Percentiles rank a stretch among this genome's conserved stretches.
phyloP scores from a whole-genome alignment of 2,113 vertebrate species.

The Addax nasomaculatus region DNA sequence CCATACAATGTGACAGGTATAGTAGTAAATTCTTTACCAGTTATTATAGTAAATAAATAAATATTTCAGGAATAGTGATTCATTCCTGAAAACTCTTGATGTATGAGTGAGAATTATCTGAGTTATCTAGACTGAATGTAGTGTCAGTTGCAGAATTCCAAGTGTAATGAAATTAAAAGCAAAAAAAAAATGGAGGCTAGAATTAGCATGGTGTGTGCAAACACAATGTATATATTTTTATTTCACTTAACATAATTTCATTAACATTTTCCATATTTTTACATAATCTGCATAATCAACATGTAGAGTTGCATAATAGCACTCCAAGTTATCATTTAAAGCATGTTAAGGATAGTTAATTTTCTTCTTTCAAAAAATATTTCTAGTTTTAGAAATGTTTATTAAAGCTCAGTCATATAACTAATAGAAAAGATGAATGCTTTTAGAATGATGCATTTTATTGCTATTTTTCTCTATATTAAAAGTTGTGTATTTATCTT shows the following conservation, averaged over 20 bases:
- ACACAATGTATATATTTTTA: constrained; percentile 36
- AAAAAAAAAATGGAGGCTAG: neutral
- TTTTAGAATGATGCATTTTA: neutral
- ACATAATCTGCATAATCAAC: constrained; percentile 7
- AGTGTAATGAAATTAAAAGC: constrained; percentile 21
- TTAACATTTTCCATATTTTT: constrained; percentile 34
- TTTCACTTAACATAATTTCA: constrained; percentile 19
- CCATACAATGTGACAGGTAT: neutral
- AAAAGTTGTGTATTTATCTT: neutral
- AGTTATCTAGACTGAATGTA: neutral
- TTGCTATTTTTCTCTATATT: neutral
- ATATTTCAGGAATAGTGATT: neutral
- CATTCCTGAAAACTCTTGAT: neutral
- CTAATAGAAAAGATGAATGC: neutral
- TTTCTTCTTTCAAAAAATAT: constrained; percentile 29
- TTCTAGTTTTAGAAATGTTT: neutral
- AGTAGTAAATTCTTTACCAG: neutral
- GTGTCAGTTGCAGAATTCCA: neutral
- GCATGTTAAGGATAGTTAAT: neutral
- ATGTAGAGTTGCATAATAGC: neutral
- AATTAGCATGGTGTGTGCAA: constrained; percentile 33
- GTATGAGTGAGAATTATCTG: neutral
- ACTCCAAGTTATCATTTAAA: constrained; percentile 5
- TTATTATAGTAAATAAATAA: neutral
- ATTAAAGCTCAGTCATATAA: neutral